phyloP scores from a whole-genome alignment of 2,797 vertebrate genomes.

The Tokudaia tokunoshimensis region DNA sequence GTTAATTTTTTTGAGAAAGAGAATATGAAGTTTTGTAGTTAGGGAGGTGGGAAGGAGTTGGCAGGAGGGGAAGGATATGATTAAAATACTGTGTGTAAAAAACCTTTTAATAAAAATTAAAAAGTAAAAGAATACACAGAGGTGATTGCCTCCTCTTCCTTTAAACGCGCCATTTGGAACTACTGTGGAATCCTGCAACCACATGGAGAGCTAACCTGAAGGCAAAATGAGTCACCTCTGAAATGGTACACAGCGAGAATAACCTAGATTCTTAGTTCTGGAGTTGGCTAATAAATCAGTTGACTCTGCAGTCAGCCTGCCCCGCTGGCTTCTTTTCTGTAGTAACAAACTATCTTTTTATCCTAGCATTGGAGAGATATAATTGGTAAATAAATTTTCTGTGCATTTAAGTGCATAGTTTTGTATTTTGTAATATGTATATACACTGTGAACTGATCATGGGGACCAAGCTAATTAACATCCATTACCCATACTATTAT shows the following conservation, averaged over 20 bases:
- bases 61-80: neutral
- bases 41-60: neutral
- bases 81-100: neutral
- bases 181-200: neutral
- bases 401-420: neutral
- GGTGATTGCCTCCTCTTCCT: neutral
- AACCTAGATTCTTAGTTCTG: neutral
- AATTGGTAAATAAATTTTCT: neutral
- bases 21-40: neutral
- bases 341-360: neutral
- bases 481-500: neutral
- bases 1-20: neutral
- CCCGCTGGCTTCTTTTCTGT: neutral
- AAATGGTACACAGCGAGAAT: neutral
- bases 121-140: neutral
- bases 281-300: neutral
- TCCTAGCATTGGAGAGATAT: neutral
- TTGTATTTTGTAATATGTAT: neutral
- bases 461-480: neutral
- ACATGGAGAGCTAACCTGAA: neutral
- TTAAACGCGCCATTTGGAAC: neutral
- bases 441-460: neutral
- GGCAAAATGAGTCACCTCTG: neutral
- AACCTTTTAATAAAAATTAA: neutral
- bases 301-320: fast-evolving